Base-by-base conservation (phyloP, 2,888 invertebrate species). In the Nudaria mundana region DNA sequence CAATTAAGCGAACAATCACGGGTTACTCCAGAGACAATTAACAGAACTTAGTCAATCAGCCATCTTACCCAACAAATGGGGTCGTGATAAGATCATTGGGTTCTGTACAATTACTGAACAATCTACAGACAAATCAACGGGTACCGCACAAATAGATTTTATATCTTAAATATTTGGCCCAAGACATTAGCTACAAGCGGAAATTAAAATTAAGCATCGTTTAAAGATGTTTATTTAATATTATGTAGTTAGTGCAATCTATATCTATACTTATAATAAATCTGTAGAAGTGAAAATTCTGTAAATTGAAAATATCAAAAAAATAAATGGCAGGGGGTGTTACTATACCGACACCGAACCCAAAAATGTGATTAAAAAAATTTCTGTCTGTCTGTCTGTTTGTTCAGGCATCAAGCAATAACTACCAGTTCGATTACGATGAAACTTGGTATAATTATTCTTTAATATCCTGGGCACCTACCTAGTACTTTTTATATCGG, bases 91-190 rank as follows among this genome's bases (percentile, higher is more conserved):
- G 62, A 77, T 81, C 80, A 46, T 52, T 53, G 57, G 66, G 63
- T 56, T 50, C 52, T 52, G 55, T 46, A 66, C 71, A 71, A 75
- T 75, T 73, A 68, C 70, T 63, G 61, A 53, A 62, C 73, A 71
- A 73, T 75, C 71, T 73, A 53, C 52, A 59, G 69, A 70, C 73
- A 68, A 70, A 78, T 79, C 76, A 72, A 78, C 79, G 73, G 66
- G 71, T 71, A 66, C 65, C 66, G 66, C 70, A 63, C 71, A 76
- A 80, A 80, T 80, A 80, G 79, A 78, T 80, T 78, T 76, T 76
- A 73, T 76, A 74, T 74, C 73, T 73, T 52, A 54, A 54, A 47
- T 46, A 52, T 48, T 28, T 64, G 69, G 66, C 50, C 2, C 43
- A 66, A 65, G 54, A 16, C 11, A 32, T n/a, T 20, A 31, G 29